Evolutionary conservation across 2,888 invertebrate genomes (phyloP).

Genomic region (Sphaeridia pumilis): DNA sequence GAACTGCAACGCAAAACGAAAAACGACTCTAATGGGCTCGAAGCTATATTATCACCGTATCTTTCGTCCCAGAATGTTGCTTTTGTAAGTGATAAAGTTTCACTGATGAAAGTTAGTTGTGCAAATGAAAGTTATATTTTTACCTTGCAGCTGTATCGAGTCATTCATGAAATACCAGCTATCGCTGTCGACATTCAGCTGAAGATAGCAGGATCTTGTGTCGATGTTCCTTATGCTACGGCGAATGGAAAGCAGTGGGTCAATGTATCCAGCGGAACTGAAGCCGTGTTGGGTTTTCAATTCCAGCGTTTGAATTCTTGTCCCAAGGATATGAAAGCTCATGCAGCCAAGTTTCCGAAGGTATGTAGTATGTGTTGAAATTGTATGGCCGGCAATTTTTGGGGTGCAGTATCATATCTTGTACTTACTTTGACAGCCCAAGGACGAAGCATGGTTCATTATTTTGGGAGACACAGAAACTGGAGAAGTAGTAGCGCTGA

Average conservation of each 20-base stretch:
- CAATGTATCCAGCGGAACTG: constrained; percentile 27
- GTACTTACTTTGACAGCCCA: constrained; percentile 39
- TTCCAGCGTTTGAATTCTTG: constrained; percentile 23
- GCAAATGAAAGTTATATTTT: not conserved
- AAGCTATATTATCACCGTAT: constrained; percentile 17
- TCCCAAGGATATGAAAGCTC: constrained; percentile 49
- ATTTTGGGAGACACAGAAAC: constrained; percentile 61
- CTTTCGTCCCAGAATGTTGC: constrained; percentile 24
- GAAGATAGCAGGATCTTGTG: constrained; percentile 22
- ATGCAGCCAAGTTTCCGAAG: constrained; percentile 77
- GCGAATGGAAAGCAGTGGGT: constrained; percentile 19
- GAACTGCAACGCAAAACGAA: constrained; percentile 29
- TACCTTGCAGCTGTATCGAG: constrained; percentile 38
- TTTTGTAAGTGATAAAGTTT: constrained; percentile 14
- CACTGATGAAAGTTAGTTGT: not conserved
- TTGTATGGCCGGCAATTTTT: not conserved
- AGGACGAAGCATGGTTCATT: constrained; percentile 92
- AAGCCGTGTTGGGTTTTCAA: constrained; percentile 23
- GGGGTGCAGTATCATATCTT: not conserved
- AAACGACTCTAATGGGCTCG: constrained; percentile 19
- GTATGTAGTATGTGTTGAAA: constrained; percentile 12
- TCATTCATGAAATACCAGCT: constrained; percentile 39
- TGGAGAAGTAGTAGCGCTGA: constrained; percentile 67
- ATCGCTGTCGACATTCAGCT: constrained; percentile 36
- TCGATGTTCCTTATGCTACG: constrained; percentile 18